Conservation (phyloP, 1,140 invertebrate species). For the Drosophila repleta region DNA sequence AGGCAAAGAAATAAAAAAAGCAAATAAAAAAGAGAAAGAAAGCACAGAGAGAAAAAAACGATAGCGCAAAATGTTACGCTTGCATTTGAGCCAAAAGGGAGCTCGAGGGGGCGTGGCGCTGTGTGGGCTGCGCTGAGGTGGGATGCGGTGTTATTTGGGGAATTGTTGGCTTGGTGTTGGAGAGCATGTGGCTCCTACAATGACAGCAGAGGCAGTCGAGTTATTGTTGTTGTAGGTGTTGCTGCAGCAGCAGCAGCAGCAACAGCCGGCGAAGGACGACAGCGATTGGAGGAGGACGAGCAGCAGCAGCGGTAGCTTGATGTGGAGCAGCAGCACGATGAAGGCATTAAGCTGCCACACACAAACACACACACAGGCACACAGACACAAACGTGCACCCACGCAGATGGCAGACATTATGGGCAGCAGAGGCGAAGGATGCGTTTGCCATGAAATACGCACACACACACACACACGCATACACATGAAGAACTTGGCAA, state of each 20-base stretch:
- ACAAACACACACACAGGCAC: slow-evolving; percentile 13
- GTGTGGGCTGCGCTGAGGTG: background rate
- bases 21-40: slow-evolving; percentile 5
- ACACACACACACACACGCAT: slow-evolving; percentile 28
- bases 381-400: slow-evolving; percentile 17
- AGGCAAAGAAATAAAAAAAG: slow-evolving; percentile 22
- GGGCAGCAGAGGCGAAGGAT: slow-evolving; percentile 67
- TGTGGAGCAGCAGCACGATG: slow-evolving; percentile 45
- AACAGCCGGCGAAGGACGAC: slow-evolving; percentile 70
- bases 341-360: slow-evolving; percentile 74
- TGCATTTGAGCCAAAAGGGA: slow-evolving; percentile 40
- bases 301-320: slow-evolving; percentile 1
- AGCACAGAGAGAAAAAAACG: slow-evolving; percentile 48
- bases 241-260: slow-evolving; percentile 58
- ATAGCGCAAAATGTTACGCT: slow-evolving; percentile 77
- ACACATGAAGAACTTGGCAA: slow-evolving; percentile 50
- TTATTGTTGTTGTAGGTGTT: slow-evolving; percentile 29
- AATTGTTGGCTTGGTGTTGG: slow-evolving; percentile 34
- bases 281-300: slow-evolving; percentile 18
- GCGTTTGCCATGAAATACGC: slow-evolving; percentile 72
- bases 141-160: slow-evolving; percentile 14
- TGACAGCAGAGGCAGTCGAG: slow-evolving; percentile 60
- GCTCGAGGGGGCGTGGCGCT: background rate
- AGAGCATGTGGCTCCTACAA: slow-evolving; percentile 71
- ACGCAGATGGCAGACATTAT: slow-evolving; percentile 57